phyloP scores from a whole-genome alignment of 1,140 invertebrate species.

The Lycorma delicatula region DNA sequence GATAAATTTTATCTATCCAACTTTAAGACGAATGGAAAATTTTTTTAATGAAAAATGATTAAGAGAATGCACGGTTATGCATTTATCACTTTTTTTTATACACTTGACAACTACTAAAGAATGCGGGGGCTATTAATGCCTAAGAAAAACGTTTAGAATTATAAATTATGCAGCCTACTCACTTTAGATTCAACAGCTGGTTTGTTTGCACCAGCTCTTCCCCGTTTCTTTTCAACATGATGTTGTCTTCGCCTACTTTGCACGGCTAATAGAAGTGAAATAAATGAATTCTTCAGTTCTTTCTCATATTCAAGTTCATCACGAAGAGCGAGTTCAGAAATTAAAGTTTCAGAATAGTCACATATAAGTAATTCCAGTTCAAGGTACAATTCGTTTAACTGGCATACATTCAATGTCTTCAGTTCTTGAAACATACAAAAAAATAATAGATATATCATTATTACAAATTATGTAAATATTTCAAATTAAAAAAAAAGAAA shows the following conservation, averaged over 20 bases:
- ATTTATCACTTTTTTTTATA: too few species aligned
- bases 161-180: too few species aligned
- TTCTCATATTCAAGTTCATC: slow-evolving; percentile 99
- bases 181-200: slow-evolving; percentile 45
- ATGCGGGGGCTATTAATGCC: too few species aligned
- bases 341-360: slow-evolving; percentile 89
- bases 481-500: too few species aligned
- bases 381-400: slow-evolving; percentile 86
- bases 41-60: too few species aligned
- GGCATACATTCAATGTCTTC: slow-evolving; percentile 69
- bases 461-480: too few species aligned
- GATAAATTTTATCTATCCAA: too few species aligned
- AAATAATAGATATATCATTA: neutral
- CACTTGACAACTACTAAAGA: too few species aligned
- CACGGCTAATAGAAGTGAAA: slow-evolving; percentile 89
- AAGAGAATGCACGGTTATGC: too few species aligned
- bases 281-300: slow-evolving; percentile 98
- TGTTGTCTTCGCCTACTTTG: slow-evolving; percentile 90
- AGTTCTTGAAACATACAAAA: slow-evolving; percentile 56
- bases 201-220: slow-evolving; percentile 24
- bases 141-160: too few species aligned
- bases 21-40: too few species aligned
- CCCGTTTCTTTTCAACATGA: slow-evolving; percentile 76
- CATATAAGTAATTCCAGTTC: slow-evolving; percentile 90
- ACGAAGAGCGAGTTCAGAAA: slow-evolving; percentile 79